These are phyloP conservation scores for Cryptocheilus praepositus DNA, from an alignment of 2,888 invertebrate genomes.

Conservation along the genomic window DNA sequence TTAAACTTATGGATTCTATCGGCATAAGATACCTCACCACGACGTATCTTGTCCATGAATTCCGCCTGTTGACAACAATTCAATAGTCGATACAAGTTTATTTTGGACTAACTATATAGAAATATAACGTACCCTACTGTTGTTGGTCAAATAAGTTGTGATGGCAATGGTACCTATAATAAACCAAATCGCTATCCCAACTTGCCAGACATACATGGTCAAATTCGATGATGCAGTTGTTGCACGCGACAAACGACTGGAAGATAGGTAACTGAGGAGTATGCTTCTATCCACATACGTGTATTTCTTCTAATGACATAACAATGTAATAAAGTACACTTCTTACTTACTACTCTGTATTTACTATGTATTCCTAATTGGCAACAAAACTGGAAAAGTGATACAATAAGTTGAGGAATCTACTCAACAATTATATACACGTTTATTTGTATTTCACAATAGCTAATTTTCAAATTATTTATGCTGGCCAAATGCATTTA, in stretches of 20 bases:
- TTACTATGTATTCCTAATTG: not conserved
- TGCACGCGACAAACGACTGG: slow-evolving; percentile 91
- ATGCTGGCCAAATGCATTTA: slow-evolving; percentile 12
- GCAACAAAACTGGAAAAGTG: not conserved
- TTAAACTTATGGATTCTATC: slow-evolving; percentile 83
- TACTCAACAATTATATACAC: not conserved
- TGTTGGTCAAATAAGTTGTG: no score
- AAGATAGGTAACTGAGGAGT: slow-evolving; percentile 82
- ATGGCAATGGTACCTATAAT: no score
- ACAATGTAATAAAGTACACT: not conserved
- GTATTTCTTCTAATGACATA: not conserved
- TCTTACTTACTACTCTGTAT: not conserved
- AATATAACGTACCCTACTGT: no score
- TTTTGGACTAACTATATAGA: no score
- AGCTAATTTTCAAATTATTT: not conserved
- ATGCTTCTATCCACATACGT: not conserved
- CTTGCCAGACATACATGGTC: slow-evolving; percentile 99
- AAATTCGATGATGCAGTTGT: slow-evolving; percentile 97
- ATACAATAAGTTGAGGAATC: no score
- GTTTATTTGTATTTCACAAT: not conserved
- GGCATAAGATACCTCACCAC: slow-evolving; percentile 85
- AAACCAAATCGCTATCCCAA: no score
- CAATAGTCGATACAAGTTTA: slow-evolving; percentile 62
- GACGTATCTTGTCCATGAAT: slow-evolving; percentile 79
- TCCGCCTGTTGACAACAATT: slow-evolving; percentile 63